Evolutionary conservation across 2,888 invertebrate genomes (phyloP), one percentile per base, ranked within the genome.

Genomic region (Calameuta filiformis): DNA sequence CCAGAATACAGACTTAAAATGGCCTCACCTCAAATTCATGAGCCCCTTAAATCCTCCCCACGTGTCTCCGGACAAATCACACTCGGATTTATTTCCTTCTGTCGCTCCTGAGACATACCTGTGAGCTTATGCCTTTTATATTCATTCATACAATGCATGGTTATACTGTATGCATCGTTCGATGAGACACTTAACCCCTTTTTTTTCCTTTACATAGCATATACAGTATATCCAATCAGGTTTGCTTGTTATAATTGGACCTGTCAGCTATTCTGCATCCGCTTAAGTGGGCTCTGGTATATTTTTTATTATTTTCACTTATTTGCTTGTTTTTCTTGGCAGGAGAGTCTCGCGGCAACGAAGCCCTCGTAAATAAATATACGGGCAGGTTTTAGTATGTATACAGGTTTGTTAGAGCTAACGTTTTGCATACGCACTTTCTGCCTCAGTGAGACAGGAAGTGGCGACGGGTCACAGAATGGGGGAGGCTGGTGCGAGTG

Each of bases 1-100:
- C 71, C 71, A 71, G 71, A 12, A 34, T 34, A 2, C 71, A 23
- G 33, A 71, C 71, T 71, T 34, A 34, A 71, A 71, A 71, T 12
- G 71, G 71, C 33, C 33, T 34, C 71, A 4, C 31, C 71, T 71
- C 31, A 71, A 71, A 71, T 71, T 71, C 71, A 71, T 71, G 71
- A 34, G 30, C 33, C 33, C 71, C 33, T 71, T 34, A 71, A 34
- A 71, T 71, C 71, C 71, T 15, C 33, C 12, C 12, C 31, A 23
- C 15, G 33, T 56, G 56, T 23, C 56, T 23, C 56, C 56, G 23
- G 56, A 23, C 23, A 23, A 56, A 23, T 56, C 56, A 56, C 23
- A 23, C 23, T 23, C 56, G 56, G 23, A 56, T 56, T 56, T 56
- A 56, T 23, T 56, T 56, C 23, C 56, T 23, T 23, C 9, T 1